phyloP scores from a whole-genome alignment of 2,797 vertebrate species.

The Anguilla megastoma region DNA sequence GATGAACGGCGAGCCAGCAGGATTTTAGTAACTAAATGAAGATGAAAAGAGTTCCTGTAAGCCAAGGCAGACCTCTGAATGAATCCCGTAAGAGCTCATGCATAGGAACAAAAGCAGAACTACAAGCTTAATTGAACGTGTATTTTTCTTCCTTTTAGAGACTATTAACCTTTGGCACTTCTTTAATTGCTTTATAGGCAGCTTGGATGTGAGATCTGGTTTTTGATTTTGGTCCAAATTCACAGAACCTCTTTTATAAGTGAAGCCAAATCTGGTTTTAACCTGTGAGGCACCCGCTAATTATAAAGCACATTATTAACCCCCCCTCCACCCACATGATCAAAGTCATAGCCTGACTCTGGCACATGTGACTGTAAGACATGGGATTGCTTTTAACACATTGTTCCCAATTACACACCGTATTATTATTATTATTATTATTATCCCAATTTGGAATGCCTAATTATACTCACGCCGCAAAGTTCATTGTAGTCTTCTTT shows the following conservation, averaged over 20 bases:
- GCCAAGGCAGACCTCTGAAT: conserved; percentile 64
- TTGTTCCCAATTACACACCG: neutral
- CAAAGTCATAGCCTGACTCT: neutral
- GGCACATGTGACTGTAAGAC: neutral
- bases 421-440: neutral
- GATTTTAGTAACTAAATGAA: conserved; percentile 59
- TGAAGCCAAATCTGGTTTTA: conserved; percentile 26
- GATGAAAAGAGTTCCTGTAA: conserved; percentile 65
- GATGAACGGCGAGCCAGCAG: conserved; percentile 50
- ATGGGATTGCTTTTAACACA: neutral
- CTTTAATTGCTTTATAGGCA: conserved; percentile 66
- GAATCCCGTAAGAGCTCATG: conserved; percentile 47
- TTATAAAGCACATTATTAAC: neutral
- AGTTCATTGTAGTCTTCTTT: too few relatives aligned
- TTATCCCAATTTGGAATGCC: neutral
- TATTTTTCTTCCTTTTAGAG: conserved; percentile 57
- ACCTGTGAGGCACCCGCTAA: neutral
- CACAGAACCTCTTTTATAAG: conserved; percentile 32
- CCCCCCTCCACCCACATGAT: neutral
- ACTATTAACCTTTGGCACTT: conserved; percentile 68
- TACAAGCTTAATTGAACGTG: conserved; percentile 44
- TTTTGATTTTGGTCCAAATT: conserved; percentile 42
- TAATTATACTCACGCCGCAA: too few relatives aligned
- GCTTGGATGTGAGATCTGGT: conserved; percentile 50
- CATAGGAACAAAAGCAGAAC: conserved; percentile 48